Evolutionary conservation across 2,888 invertebrate genomes (phyloP).

Genomic region (Agrenia bidenticulata): DNA sequence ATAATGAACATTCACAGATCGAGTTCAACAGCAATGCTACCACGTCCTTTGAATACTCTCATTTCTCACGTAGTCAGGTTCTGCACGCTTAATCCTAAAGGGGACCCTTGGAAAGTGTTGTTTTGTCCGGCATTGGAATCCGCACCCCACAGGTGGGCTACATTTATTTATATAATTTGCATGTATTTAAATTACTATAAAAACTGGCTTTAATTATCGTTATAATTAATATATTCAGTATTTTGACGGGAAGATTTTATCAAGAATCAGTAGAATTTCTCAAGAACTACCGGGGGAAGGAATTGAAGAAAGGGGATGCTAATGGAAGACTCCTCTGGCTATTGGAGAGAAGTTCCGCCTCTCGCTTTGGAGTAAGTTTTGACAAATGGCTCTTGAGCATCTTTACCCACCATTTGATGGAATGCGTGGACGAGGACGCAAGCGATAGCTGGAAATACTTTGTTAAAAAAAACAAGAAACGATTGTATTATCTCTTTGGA

Average conservation of each 20-base stretch:
- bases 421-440: slow-evolving; percentile 42
- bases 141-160: slow-evolving; percentile 39
- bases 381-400: slow-evolving; percentile 52
- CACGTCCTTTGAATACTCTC: slow-evolving; percentile 39
- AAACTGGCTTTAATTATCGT: too few relatives aligned
- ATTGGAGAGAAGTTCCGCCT: slow-evolving; percentile 37
- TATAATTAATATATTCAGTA: too few relatives aligned
- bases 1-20: slow-evolving; percentile 40
- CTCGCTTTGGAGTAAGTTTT: slow-evolving; percentile 44
- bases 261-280: slow-evolving; percentile 44
- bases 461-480: slow-evolving; percentile 47
- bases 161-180: too few relatives aligned
- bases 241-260: slow-evolving; percentile 43
- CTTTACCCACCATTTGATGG: slow-evolving; percentile 47
- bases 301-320: slow-evolving; percentile 42
- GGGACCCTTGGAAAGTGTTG: slow-evolving; percentile 47
- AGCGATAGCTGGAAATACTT: slow-evolving; percentile 49
- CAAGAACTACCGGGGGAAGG: slow-evolving; percentile 36
- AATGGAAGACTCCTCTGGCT: slow-evolving; percentile 46
- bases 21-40: slow-evolving; percentile 8
- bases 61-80: slow-evolving; percentile 40
- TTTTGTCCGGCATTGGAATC: slow-evolving; percentile 50
- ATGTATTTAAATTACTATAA: too few relatives aligned
- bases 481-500: slow-evolving; percentile 46
- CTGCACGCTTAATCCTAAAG: slow-evolving; percentile 45